Percentiles rank a stretch among this genome's conserved stretches.
Conservation (phyloP, 2,888 invertebrate genomes). For the Gastracanthus pulcherrimus region DNA sequence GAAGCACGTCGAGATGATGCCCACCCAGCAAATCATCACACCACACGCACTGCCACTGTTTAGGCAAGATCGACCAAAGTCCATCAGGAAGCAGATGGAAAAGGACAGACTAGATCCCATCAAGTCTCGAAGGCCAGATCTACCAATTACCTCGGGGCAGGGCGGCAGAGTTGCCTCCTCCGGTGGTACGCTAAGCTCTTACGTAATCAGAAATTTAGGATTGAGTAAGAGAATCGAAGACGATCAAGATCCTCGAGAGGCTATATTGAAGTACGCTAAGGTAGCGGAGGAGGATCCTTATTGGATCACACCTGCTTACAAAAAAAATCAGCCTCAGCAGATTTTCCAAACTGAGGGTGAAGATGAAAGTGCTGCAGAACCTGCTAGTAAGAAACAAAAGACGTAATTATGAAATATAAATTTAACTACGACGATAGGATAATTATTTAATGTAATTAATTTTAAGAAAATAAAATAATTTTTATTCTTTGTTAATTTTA, state of each 20-base stretch:
- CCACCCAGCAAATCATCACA: slow-evolving; percentile 95
- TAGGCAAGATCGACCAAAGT: slow-evolving; percentile 92
- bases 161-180: slow-evolving; percentile 97
- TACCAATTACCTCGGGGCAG: slow-evolving; percentile 93
- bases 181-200: slow-evolving; percentile 97
- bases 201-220: slow-evolving; percentile 96
- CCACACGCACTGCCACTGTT: slow-evolving; percentile 97
- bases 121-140: slow-evolving; percentile 89
- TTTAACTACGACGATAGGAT: slow-evolving; percentile 29
- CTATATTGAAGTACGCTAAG: slow-evolving; percentile 95
- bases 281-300: slow-evolving; percentile 97
- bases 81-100: slow-evolving; percentile 93
- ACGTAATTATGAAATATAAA: slow-evolving; percentile 9
- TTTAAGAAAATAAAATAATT: slow-evolving; percentile 7
- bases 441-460: background rate
- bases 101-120: slow-evolving; percentile 93
- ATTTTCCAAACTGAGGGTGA: slow-evolving; percentile 83
- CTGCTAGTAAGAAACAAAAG: slow-evolving; percentile 80
- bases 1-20: slow-evolving; percentile 91
- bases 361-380: slow-evolving; percentile 78
- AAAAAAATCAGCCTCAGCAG: slow-evolving; percentile 91
- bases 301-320: slow-evolving; percentile 96
- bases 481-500: slow-evolving; percentile 13
- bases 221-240: slow-evolving; percentile 94
- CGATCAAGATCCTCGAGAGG: slow-evolving; percentile 94